Percentiles rank a stretch among this genome's conserved stretches.
Conservation (phyloP, 2,888 invertebrate genomes). For the Drosophila bunnanda region DNA sequence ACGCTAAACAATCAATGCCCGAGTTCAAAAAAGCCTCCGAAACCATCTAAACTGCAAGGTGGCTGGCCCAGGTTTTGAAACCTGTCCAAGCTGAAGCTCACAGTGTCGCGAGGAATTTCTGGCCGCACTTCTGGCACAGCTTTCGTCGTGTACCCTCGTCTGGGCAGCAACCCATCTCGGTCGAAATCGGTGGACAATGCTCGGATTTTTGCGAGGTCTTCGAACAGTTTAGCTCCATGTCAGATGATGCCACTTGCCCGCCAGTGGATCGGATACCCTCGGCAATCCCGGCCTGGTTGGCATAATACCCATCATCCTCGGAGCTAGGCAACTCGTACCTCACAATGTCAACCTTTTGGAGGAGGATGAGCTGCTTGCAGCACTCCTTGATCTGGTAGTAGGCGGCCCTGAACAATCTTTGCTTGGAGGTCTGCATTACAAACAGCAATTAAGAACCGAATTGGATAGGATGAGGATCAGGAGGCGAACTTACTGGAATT, state of each 20-base stretch:
- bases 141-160: conserved; percentile 21
- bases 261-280: conserved; percentile 5
- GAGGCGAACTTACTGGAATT: conserved; percentile 51
- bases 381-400: conserved; percentile 72
- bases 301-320: conserved; percentile 46
- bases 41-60: too few relatives aligned
- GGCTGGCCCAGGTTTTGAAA: background rate
- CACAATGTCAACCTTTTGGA: conserved; percentile 57
- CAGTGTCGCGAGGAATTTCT: conserved; percentile 84
- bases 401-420: conserved; percentile 60
- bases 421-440: conserved; percentile 50
- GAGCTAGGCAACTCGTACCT: conserved; percentile 65
- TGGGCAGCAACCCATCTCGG: background rate
- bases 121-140: conserved; percentile 55
- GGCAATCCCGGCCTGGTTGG: background rate
- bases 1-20: background rate
- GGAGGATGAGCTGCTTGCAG: conserved; percentile 69
- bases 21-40: background rate
- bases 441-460: background rate
- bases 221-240: background rate
- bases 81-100: conserved; percentile 28
- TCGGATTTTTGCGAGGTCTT: background rate
- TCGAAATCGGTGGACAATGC: background rate
- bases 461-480: background rate
- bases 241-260: background rate